Evolutionary conservation across 2,113 vertebrate genomes (phyloP).

Genomic region (Neopipo cinnamomea): DNA sequence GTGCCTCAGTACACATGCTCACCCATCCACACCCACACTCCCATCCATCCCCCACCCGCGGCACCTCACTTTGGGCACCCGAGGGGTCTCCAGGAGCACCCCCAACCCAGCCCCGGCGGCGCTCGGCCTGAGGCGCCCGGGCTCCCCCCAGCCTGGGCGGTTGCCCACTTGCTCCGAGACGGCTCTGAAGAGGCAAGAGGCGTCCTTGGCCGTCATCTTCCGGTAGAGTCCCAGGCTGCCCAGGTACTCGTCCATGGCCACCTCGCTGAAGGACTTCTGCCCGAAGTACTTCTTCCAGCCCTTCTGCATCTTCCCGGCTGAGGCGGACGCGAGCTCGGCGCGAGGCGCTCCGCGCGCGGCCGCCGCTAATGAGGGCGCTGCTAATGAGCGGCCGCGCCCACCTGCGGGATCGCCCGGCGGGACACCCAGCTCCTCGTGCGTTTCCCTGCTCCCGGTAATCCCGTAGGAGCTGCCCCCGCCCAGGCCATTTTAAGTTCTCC

Average conservation of each 20-base stretch:
- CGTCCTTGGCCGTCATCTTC: conserved; percentile 93
- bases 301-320: conserved; percentile 83
- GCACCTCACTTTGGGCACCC: background rate
- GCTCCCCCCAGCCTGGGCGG: background rate
- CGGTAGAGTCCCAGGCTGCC: conserved; percentile 88
- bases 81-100: background rate
- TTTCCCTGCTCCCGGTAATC: fast-evolving
- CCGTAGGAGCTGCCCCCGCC: background rate
- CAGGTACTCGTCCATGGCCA: conserved; percentile 96
- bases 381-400: background rate
- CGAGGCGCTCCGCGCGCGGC: background rate
- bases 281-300: conserved; percentile 88
- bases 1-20: background rate
- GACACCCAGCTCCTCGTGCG: background rate
- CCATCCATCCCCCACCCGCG: background rate
- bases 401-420: background rate
- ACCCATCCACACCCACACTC: background rate
- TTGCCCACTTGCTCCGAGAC: conserved; percentile 89
- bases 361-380: background rate
- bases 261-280: conserved; percentile 77
- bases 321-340: background rate
- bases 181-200: conserved; percentile 92
- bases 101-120: background rate
- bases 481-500: background rate
- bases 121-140: background rate